Conservation (phyloP, 2,797 vertebrate genomes). For the Pygocentrus nattereri region DNA sequence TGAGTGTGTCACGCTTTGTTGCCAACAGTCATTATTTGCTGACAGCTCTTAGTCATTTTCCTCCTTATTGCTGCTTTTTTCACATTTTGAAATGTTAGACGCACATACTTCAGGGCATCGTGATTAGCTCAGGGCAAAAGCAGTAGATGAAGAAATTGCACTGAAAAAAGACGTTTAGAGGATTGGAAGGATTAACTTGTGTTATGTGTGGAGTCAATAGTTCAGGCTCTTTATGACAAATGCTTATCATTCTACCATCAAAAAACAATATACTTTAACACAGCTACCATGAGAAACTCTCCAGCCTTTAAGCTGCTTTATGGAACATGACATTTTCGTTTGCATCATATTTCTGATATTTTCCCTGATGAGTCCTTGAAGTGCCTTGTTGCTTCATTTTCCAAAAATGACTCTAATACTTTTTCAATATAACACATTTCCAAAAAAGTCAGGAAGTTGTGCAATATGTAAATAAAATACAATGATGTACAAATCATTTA, state of each 20-base stretch:
- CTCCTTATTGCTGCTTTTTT: slow-evolving; percentile 63
- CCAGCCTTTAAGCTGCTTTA: background rate
- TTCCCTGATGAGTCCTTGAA: background rate
- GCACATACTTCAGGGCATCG: slow-evolving; percentile 45
- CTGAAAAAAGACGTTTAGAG: slow-evolving; percentile 29
- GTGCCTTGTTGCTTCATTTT: background rate
- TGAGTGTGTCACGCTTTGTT: slow-evolving; percentile 65
- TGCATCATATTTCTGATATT: background rate
- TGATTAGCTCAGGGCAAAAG: slow-evolving; percentile 40
- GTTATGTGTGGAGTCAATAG: background rate
- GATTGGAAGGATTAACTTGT: slow-evolving; percentile 22
- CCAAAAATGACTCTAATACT: too few species aligned
- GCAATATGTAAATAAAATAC: too few species aligned
- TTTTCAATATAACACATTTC: too few species aligned
- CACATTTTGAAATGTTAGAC: slow-evolving; percentile 60
- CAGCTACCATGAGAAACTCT: background rate
- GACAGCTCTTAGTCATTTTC: slow-evolving; percentile 70
- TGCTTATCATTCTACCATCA: background rate
- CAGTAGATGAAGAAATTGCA: slow-evolving; percentile 42
- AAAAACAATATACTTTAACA: background rate
- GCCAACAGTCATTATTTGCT: slow-evolving; percentile 72
- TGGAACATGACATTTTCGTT: background rate
- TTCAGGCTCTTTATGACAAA: slow-evolving; percentile 1
- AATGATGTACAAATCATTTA: too few species aligned
- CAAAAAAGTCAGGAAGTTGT: too few species aligned